phyloP scores from a whole-genome alignment of 2,888 invertebrate species.

The Rutpela maculata region DNA sequence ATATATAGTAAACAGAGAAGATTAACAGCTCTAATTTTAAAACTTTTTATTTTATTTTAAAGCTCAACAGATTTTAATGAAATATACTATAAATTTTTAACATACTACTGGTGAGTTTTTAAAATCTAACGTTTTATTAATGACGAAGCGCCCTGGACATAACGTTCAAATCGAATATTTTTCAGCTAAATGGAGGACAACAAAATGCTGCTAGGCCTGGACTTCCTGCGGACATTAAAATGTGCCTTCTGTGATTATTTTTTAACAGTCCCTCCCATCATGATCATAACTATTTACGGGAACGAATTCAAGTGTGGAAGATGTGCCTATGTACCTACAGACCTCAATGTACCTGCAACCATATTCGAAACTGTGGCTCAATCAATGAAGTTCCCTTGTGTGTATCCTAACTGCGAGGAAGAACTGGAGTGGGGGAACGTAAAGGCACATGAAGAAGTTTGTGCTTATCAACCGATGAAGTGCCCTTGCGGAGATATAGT shows the following conservation, averaged over 20 bases:
- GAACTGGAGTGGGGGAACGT: constrained; percentile 25
- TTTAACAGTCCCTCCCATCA: constrained; percentile 15
- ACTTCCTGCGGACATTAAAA: constrained; percentile 1
- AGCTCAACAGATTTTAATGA: no score
- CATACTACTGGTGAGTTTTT: no score
- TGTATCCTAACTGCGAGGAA: constrained; percentile 16
- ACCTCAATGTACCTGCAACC: not conserved
- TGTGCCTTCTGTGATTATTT: constrained; percentile 19
- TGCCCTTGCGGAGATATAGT: constrained; percentile 22
- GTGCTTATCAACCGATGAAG: constrained; percentile 24
- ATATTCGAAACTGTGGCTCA: constrained; percentile 10
- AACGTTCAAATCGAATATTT: not conserved
- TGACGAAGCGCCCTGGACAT: no score
- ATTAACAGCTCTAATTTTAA: no score
- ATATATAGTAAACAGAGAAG: no score
- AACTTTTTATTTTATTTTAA: no score
- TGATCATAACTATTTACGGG: constrained; percentile 7
- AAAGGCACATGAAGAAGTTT: constrained; percentile 18
- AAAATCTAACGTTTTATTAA: no score
- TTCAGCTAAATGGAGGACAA: not conserved
- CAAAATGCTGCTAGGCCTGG: not conserved
- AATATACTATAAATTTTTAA: no score
- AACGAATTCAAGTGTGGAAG: constrained; percentile 20
- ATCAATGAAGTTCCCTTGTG: constrained; percentile 29
- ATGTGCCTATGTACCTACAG: not conserved